Base-by-base conservation (phyloP, 2,888 invertebrate genomes). In the Siphlonurus alternatus region DNA sequence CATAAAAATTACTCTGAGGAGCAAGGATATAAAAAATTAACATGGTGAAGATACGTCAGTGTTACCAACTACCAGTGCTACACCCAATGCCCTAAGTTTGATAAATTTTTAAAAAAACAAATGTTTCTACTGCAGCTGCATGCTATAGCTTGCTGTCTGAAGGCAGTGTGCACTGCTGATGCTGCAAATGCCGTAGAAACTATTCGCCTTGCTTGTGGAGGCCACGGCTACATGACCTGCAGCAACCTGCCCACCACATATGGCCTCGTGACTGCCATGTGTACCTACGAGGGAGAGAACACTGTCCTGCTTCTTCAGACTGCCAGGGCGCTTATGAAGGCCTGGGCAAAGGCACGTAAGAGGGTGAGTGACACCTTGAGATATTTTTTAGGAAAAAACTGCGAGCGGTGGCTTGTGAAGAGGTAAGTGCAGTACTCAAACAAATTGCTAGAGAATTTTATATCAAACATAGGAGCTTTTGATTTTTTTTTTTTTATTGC, bases 281-380 rank as follows among this genome's bases (percentile, higher is more conserved):
- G 89, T 74, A 97, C 96, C 0, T 97, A 96, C 74, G 96, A 97
- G 78, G 97, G 97, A 0, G 97, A 97, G 79, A 96, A 97, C 76
- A 95, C 95, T 0, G 96, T 97, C 23, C 81, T 97, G 74, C 78
- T 89, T 65, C 78, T 97, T 64, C 97, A 97, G 78, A 91, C 93
- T 0, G 93, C 95, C 1, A 81, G 88, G 80, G 56, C 56, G 5
- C 56, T 56, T n/a, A 56, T 56, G 56, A 56, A 56, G n/a, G 56
- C 56, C 7, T 56, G 22, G n/a, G 20, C 7, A 7, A 56, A 10
- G 20, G 56, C 56, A n/a, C n/a, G 20, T 18, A 20, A 10, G 20
- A 20, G 56, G 22, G 56, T 56, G 22, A 56, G 56, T 22, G 10
- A 10, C 10, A 51, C n/a, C n/a, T 51, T 51, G 10, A 15, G 10